Base-by-base conservation (phyloP, 2,888 invertebrate species). In the Heteropelma amictum region DNA sequence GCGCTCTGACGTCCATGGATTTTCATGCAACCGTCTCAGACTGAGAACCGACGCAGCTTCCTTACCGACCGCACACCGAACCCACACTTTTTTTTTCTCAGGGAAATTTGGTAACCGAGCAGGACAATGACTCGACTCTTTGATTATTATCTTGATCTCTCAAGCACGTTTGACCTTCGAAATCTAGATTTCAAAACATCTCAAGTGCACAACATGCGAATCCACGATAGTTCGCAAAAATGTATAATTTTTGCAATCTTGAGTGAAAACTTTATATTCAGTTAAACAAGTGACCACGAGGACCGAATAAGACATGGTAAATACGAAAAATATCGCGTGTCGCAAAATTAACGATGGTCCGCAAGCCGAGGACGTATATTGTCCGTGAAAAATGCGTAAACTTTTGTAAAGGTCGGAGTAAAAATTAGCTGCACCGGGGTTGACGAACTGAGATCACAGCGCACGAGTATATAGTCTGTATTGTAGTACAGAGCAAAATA, bases 381-480 rank as follows among this genome's bases (percentile, higher is more conserved):
- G 35, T 38, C 35, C 33, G n/a, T 35, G 35, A 54, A 40, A 8
- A 12, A 10, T n/a, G 26, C 8, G 21, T 45, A 56, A 70, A 40
- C 8, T 19, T 30, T 51, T 6, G 30, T 35, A 45, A 63, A 61
- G 30, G 45, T 40, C 33, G 40, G 47, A 35, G 54, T n/a, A 49
- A 64, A 69, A 64, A 63, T 68, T 56, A 6, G 47, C 26, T 21
- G 47, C 19, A 33, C 63, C 51, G 63, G 51, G 73, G 73, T 69
- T 69, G 63, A 63, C 56, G 63, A 73, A 69, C 68, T 19, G 63
- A 63, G 51, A 73, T 40, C 30, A 72, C n/a, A n/a, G n/a, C n/a
- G n/a, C n/a, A n/a, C n/a, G n/a, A n/a, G n/a, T n/a, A n/a, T n/a
- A n/a, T n/a, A n/a, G n/a, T n/a, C n/a, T n/a, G n/a, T n/a, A n/a